Evolutionary conservation across 1,140 invertebrate species (phyloP).

Genomic region (Paraescarpia echinospica): DNA sequence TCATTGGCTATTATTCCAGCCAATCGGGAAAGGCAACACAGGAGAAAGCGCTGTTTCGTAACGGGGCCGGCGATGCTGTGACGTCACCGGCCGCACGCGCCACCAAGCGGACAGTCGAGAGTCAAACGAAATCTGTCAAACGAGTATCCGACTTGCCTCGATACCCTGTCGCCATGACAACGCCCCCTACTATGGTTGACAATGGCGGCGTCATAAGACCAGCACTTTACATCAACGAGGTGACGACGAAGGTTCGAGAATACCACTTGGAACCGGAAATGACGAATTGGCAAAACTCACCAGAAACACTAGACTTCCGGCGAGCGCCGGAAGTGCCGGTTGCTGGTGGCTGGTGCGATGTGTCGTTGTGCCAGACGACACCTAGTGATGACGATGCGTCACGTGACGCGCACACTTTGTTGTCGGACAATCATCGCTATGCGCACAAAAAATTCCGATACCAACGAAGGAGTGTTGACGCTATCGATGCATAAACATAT

Average conservation of each 20-base stretch:
- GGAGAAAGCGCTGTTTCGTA: neutral
- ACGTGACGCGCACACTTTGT: neutral
- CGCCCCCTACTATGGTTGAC: neutral
- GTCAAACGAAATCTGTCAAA: neutral
- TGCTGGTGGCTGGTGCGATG: neutral
- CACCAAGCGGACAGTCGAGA: neutral
- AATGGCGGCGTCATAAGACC: neutral
- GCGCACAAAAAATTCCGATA: neutral
- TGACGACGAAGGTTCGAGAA: neutral
- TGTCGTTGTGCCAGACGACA: neutral
- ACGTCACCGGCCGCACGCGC: neutral
- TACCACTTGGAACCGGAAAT: neutral
- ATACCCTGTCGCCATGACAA: neutral
- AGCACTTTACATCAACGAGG: neutral
- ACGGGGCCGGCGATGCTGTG: neutral
- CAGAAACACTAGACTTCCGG: neutral
- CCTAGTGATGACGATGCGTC: neutral
- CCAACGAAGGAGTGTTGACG: neutral
- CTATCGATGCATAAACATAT: neutral
- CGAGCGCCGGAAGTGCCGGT: neutral
- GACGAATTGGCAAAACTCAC: neutral
- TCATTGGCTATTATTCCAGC: neutral
- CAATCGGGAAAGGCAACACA: neutral
- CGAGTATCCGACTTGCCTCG: neutral
- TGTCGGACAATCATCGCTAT: neutral